Base-by-base conservation (phyloP, 2,888 invertebrate genomes). In the Cactoblastis cactorum region DNA sequence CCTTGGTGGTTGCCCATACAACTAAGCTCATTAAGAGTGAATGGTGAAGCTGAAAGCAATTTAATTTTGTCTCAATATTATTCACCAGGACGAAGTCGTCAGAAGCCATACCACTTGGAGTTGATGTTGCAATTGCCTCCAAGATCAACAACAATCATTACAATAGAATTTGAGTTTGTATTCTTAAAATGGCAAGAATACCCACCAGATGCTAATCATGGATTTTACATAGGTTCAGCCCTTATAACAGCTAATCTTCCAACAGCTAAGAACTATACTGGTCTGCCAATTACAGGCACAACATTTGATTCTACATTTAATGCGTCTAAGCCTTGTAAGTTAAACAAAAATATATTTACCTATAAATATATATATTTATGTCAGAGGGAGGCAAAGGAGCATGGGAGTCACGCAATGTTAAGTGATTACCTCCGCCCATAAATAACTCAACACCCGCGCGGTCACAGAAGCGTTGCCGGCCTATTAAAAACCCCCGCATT, bases 151-250 rank as follows among this genome's bases (percentile, higher is more conserved):
- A 95, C 96, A 0, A 93, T 94, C 56, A 91, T 98, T 47, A 94
- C 94, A 6, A 92, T 98, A 58, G 95, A 97, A 71, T 97, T 98
- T 85, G 97, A 98, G 79, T 96, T 96, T 83, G 95, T 97, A n/a
- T 97, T 98, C 73, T 91, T 98, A 3, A 98, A 98, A 84, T 98
- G 99, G 97, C 96, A 97, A 68, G 99, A 99, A 79, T 99, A 99
- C 85, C 99, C 99, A 11, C 99, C 99, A 0, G 99, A 99, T 92
- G 98, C 99, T 0, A 98, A 98, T 90, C 98, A 99, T 84, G 99
- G 99, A 0, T 98, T 99, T 83, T 98, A 98, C 74, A 93, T 98
- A 68, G 96, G 97, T 3, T 95, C 98, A 24, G 96, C 97, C 14
- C 91, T 97, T 43, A 92, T 98, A 53, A 93, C 95, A 28, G 93